phyloP scores from a whole-genome alignment of 2,888 invertebrate genomes.

The Syrista parreyssii region DNA sequence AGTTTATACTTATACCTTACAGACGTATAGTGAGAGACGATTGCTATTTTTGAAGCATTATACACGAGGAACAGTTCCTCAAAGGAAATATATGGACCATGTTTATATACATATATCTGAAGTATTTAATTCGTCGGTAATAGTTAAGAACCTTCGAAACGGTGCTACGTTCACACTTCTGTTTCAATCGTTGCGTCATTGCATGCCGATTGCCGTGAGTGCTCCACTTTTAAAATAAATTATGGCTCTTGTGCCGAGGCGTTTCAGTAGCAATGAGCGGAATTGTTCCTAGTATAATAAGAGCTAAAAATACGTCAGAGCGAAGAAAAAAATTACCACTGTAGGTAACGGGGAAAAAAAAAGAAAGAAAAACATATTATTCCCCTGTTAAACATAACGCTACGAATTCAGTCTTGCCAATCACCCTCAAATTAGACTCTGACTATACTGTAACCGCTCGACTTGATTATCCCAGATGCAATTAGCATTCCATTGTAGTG shows the following conservation, averaged over 20 bases:
- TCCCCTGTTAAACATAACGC: not conserved
- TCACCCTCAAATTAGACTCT: slow-evolving; percentile 9
- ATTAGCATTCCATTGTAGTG: slow-evolving; percentile 45
- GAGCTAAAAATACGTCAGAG: not conserved
- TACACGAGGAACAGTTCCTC: not conserved
- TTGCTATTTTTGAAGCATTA: not conserved
- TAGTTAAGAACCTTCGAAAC: not conserved
- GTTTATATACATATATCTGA: not conserved
- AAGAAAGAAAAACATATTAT: not conserved
- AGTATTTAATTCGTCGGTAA: not conserved
- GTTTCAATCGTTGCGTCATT: not conserved
- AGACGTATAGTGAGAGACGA: not conserved
- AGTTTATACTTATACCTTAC: not conserved
- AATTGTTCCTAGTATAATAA: not conserved
- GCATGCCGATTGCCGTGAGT: not conserved
- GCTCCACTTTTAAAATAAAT: not conserved
- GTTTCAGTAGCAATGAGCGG: not conserved
- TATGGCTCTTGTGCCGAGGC: not conserved
- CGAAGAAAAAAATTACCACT: not conserved
- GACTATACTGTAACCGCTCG: slow-evolving; percentile 32
- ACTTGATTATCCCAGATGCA: slow-evolving; percentile 42
- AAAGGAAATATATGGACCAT: not conserved
- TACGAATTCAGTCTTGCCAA: not conserved
- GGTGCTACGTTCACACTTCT: not conserved
- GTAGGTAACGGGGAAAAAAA: not conserved